Evolutionary conservation across 1,140 invertebrate species (phyloP).

Genomic region (Polypedilum vanderplanki): DNA sequence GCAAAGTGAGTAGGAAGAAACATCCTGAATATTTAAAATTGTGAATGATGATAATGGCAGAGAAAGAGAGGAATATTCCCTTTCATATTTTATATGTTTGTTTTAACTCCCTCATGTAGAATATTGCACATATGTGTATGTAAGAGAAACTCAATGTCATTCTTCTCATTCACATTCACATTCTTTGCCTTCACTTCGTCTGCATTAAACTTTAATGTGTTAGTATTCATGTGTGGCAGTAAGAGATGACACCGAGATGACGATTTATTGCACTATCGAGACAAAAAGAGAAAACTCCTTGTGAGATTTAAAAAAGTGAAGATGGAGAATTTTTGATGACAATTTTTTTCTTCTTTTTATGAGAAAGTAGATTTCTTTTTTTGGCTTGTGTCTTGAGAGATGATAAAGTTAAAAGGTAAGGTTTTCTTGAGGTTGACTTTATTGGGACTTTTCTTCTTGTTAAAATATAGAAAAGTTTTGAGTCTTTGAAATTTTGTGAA

Average conservation of each 20-base stretch:
- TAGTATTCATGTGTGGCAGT: conserved; percentile 6
- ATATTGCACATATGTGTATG: not conserved
- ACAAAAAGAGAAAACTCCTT: not conserved
- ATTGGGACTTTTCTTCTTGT: too few relatives aligned
- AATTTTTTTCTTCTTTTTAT: not conserved
- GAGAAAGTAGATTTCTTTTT: too few relatives aligned
- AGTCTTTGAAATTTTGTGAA: too few relatives aligned
- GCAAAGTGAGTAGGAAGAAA: not conserved
- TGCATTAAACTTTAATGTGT: conserved; percentile 14
- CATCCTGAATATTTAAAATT: conserved; percentile 19
- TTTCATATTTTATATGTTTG: conserved; percentile 20
- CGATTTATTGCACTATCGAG: conserved; percentile 17
- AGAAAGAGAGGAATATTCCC: not conserved
- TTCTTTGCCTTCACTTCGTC: not conserved
- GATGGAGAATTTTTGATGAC: not conserved
- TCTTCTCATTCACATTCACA: not conserved
- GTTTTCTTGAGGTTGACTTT: too few relatives aligned
- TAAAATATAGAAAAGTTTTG: too few relatives aligned
- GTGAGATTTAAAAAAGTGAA: not conserved
- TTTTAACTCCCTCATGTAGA: conserved; percentile 12
- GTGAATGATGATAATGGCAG: conserved; percentile 12
- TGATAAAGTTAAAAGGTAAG: too few relatives aligned
- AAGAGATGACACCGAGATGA: conserved; percentile 8
- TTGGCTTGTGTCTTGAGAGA: too few relatives aligned
- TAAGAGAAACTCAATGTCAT: not conserved